phyloP scores from a whole-genome alignment of 2,113 vertebrate species.

The Chloropsis cyanopogon region DNA sequence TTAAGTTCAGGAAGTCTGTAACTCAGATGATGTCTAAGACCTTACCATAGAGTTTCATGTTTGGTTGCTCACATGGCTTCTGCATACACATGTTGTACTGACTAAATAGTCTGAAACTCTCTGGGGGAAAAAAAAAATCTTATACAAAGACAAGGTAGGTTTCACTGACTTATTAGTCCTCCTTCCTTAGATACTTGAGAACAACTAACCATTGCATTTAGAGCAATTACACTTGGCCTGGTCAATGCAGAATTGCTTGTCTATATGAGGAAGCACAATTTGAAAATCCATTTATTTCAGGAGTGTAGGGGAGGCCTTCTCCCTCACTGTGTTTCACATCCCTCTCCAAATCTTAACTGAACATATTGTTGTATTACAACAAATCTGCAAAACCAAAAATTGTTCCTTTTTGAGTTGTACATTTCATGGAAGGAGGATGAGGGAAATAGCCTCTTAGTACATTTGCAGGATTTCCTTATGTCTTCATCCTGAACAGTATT shows the following conservation, averaged over 20 bases:
- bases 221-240: background rate
- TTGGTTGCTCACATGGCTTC: background rate
- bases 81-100: accelerated
- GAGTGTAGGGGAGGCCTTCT: background rate
- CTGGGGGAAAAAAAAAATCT: background rate
- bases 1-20: background rate
- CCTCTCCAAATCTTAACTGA: background rate
- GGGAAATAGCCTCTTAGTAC: background rate
- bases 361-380: background rate
- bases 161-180: background rate
- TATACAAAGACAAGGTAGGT: background rate
- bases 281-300: background rate
- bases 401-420: background rate
- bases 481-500: background rate
- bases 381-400: background rate
- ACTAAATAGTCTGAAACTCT: background rate
- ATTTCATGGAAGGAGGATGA: background rate
- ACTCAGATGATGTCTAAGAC: background rate
- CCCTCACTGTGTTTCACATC: background rate
- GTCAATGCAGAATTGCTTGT: background rate
- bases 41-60: background rate
- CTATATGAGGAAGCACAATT: accelerated
- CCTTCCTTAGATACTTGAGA: background rate
- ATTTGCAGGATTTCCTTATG: background rate
- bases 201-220: background rate